phyloP scores from a whole-genome alignment of 1,140 invertebrate species.

The Macrobrachium nipponense region DNA sequence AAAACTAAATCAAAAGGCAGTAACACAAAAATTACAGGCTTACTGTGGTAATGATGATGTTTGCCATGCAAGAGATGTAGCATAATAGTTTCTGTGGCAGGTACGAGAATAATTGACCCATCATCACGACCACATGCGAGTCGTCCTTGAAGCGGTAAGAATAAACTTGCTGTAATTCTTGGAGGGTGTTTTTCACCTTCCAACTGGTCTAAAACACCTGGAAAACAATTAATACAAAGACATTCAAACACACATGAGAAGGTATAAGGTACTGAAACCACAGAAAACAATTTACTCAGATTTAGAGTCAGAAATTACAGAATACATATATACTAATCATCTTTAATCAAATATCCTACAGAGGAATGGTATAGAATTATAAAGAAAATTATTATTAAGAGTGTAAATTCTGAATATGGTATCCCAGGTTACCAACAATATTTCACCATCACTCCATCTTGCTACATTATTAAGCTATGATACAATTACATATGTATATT shows the following conservation, averaged over 20 bases:
- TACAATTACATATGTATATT: too few species aligned
- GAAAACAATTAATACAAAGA: constrained; percentile 53
- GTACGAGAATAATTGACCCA: constrained; percentile 96
- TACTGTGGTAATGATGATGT: constrained; percentile 88
- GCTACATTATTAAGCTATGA: too few species aligned
- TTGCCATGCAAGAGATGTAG: constrained; percentile 90
- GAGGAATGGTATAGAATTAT: too few species aligned
- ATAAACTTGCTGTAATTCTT: constrained; percentile 91
- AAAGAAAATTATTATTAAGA: too few species aligned
- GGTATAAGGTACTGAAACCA: not conserved
- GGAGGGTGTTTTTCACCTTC: constrained; percentile 71
- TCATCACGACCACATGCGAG: constrained; percentile 95
- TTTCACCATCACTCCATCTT: too few species aligned
- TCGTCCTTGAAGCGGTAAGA: constrained; percentile 90
- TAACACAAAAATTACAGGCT: constrained; percentile 45
- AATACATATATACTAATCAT: too few species aligned
- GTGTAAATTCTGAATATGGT: too few species aligned
- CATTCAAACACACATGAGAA: not conserved
- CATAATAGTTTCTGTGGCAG: constrained; percentile 95
- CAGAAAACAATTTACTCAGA: too few species aligned
- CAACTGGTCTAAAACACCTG: constrained; percentile 64
- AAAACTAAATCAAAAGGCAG: too few species aligned
- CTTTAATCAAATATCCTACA: too few species aligned
- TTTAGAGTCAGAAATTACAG: too few species aligned
- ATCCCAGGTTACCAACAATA: too few species aligned